Evolutionary conservation across 2,113 vertebrate species (phyloP).

Genomic region (Plotosus lineatus): DNA sequence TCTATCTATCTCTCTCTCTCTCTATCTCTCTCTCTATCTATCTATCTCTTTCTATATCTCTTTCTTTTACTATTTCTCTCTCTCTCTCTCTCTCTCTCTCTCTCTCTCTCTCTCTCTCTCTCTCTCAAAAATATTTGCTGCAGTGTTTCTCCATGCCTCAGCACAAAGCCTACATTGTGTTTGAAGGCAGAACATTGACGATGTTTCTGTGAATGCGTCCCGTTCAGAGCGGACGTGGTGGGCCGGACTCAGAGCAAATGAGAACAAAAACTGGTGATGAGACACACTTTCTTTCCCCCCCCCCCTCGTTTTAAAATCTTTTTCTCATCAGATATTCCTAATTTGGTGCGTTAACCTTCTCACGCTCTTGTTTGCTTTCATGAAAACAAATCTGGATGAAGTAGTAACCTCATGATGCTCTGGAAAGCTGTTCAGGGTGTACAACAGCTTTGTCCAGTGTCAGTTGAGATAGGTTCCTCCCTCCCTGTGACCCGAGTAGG

Average conservation of each 20-base stretch:
- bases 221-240: slow-evolving; percentile 33
- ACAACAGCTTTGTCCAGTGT: too few relatives aligned
- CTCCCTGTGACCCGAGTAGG: too few relatives aligned
- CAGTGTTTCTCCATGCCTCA: slow-evolving; percentile 31
- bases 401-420: too few relatives aligned
- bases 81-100: slow-evolving; percentile 29
- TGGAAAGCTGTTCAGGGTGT: too few relatives aligned
- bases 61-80: slow-evolving; percentile 4
- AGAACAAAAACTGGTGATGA: slow-evolving; percentile 38
- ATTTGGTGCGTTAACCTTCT: background rate
- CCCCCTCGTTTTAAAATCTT: too few relatives aligned
- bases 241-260: slow-evolving; percentile 37
- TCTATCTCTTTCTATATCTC: slow-evolving; percentile 13
- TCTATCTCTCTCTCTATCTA: slow-evolving; percentile 22
- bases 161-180: slow-evolving; percentile 55
- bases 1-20: slow-evolving; percentile 35
- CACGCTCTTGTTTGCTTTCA: too few relatives aligned
- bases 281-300: slow-evolving; percentile 49
- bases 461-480: too few relatives aligned
- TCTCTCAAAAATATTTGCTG: slow-evolving; percentile 50
- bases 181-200: slow-evolving; percentile 15
- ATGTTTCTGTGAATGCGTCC: slow-evolving; percentile 34
- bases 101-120: slow-evolving; percentile 31
- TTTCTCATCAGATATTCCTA: background rate
- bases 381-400: too few relatives aligned